These are phyloP conservation scores for Ifrita kowaldi DNA, from an alignment of 2,113 vertebrate genomes.

Conservation along the genomic window DNA sequence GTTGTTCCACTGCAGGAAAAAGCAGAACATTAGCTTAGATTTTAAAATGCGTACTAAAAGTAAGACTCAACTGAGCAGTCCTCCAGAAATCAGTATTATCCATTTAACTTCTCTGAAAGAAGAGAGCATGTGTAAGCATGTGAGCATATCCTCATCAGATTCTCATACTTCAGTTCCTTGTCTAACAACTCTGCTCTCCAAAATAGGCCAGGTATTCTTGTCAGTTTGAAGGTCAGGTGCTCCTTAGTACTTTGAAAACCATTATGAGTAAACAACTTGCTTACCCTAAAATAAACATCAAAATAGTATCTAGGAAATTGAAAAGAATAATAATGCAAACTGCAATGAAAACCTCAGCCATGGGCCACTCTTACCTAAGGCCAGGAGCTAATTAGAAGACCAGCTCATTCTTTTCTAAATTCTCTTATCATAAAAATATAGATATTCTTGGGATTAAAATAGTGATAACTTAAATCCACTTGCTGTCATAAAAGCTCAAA, in stretches of 20 bases:
- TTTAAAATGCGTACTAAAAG: background rate
- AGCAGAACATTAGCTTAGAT: background rate
- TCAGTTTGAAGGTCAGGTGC: background rate
- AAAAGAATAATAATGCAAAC: background rate
- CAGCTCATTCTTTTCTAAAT: background rate
- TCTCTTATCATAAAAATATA: background rate
- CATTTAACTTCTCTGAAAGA: background rate
- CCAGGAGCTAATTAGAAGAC: background rate
- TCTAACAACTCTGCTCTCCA: background rate
- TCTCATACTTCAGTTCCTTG: background rate
- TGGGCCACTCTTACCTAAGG: background rate
- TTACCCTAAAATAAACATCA: background rate
- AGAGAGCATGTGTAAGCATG: fast-evolving
- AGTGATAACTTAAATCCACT: background rate
- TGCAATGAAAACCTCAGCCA: background rate
- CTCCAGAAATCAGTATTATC: background rate
- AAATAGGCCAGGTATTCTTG: background rate
- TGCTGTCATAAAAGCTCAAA: background rate
- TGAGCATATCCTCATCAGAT: background rate
- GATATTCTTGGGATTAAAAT: background rate
- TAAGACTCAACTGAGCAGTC: background rate
- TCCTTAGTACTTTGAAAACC: background rate
- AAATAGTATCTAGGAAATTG: background rate
- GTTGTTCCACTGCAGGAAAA: slow-evolving; percentile 82
- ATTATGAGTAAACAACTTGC: background rate